Evolutionary conservation across 2,797 vertebrate species (phyloP), one percentile per base, ranked within the genome.

Genomic region (Neosilurus mollespiculum): DNA sequence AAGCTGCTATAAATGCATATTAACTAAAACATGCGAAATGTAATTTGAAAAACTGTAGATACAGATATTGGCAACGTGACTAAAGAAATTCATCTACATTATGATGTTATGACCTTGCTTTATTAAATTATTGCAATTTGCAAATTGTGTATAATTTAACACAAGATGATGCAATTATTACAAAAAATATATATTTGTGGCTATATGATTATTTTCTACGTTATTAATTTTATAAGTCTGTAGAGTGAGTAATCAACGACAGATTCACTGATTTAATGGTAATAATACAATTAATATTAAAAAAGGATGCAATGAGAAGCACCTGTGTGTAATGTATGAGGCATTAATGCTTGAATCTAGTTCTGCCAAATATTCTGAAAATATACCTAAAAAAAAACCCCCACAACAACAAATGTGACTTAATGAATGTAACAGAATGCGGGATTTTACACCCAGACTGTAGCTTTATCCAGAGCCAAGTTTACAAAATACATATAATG

Each of bases 221-320:
- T 24, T 71, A 12, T 14, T 6, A n/a, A 2, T 43, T 30, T 18
- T 75, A 16, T 26, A 43, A 43, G 34, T 75, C 54, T 20, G 9
- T 20, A 26, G 12, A 15, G 43, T 11, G 49, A 53, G 8, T 54
- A 54, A 73, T 26, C 24, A 72, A 73, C 53, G 54, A 34, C 82
- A 24, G 62, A 51, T 22, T 54, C 53, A 51, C 10, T 1, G 43
- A 24, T 76, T 59, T 76, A 76, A 76, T 22, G 58, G 34, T 76
- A 76, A 76, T 37, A 76, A n/a, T 5, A 76, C 30, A 53, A 65
- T 82, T 58, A 76, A 86, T 76, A 87, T 86, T 66, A 77, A 59
- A 67, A 14, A 73, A 11, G 20, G n/a, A 54, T 82, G 30, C 70
- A 84, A 62, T 22, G 61, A 85, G 71, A 53, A 56, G 64, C n/a